Evolutionary conservation across 2,797 vertebrate genomes (phyloP).

Genomic region (Nothura maculosa): DNA sequence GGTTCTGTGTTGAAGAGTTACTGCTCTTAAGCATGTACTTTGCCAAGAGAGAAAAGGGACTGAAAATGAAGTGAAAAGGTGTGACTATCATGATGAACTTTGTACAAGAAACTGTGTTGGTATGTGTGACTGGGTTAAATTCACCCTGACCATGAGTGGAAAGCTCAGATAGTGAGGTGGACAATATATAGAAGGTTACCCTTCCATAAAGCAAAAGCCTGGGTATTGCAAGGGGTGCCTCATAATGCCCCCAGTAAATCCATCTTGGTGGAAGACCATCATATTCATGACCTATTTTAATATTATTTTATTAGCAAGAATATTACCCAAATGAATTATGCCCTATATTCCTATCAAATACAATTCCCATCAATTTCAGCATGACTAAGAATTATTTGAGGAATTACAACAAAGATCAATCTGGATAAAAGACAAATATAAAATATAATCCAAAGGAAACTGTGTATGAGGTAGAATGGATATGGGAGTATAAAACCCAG

Average conservation of each 20-base stretch:
- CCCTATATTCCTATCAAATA: not conserved
- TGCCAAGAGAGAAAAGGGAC: not conserved
- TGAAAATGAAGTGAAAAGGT: not conserved
- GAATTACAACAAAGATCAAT: not conserved
- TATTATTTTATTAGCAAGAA: not conserved
- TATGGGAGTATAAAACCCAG: not conserved
- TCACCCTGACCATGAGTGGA: not conserved
- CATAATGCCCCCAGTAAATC: not conserved
- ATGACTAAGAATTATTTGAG: not conserved
- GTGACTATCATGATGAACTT: not conserved
- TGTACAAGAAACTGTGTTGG: not conserved
- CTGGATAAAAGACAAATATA: not conserved
- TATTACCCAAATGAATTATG: not conserved
- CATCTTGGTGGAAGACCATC: not conserved
- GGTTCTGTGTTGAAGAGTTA: not conserved
- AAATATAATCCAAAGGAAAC: not conserved
- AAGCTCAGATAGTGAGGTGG: not conserved
- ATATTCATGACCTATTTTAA: not conserved
- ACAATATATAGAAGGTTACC: rapidly evolving
- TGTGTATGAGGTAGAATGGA: not conserved
- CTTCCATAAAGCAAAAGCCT: not conserved
- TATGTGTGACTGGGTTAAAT: not conserved
- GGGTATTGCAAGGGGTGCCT: not conserved
- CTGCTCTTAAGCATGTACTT: not conserved
- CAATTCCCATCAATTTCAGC: not conserved